Evolutionary conservation across 2,888 invertebrate genomes (phyloP).

Genomic region (Parasteatoda lunata): DNA sequence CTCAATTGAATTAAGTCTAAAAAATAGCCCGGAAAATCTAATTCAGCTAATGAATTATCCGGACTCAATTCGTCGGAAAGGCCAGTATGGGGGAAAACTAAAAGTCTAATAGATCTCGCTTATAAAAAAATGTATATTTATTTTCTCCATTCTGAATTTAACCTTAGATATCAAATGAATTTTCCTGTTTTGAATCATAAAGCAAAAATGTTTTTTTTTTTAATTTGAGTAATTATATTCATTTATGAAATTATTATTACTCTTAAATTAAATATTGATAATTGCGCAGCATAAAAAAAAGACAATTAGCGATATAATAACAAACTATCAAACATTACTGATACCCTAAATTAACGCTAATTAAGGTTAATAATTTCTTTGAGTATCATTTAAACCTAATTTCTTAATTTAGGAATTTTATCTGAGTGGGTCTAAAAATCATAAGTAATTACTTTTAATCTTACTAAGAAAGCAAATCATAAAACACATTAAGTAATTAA

Average conservation of each 20-base stretch:
- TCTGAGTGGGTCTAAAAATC: no score
- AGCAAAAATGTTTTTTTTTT: background rate
- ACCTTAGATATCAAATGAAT: background rate
- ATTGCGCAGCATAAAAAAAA: background rate
- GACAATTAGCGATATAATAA: background rate
- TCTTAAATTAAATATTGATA: background rate
- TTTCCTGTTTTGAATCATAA: background rate
- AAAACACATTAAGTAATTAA: no score
- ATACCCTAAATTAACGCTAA: background rate
- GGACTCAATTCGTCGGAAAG: constrained; percentile 25
- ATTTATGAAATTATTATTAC: background rate
- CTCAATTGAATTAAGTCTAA: constrained; percentile 62
- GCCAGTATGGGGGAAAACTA: background rate
- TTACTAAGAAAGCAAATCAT: no score
- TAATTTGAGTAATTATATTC: background rate
- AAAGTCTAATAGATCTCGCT: constrained; percentile 11
- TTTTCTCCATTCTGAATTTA: background rate
- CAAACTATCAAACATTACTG: background rate
- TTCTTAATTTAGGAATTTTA: background rate
- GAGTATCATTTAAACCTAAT: constrained; percentile 1
- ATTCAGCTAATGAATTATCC: constrained; percentile 61
- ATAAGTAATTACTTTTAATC: no score
- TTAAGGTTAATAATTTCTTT: background rate
- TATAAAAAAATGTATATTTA: background rate
- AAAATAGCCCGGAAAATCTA: constrained; percentile 56